Base-by-base conservation (phyloP, 2,113 vertebrate species). In the Forbesichthys papilliferus region DNA sequence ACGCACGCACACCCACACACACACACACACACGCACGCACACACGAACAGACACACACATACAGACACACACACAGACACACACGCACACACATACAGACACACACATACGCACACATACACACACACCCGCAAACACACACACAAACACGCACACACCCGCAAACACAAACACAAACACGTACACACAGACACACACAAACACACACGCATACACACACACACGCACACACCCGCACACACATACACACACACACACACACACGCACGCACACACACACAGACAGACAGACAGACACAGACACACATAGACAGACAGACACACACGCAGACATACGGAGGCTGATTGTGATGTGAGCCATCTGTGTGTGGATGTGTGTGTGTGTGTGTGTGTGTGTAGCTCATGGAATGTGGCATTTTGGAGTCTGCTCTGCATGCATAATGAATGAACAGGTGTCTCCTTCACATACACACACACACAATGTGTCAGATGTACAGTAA, bases 351-450 rank as follows among this genome's bases (percentile, higher is more conserved):
- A 18, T 1, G 14, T 9, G 51, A 11, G 27, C 47, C 49, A 47
- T 52, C n/a, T 52, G 62, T 65, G 64, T 66, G 64, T 54, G 51
- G 20, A 20, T 20, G 20, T 20, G 20, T 20, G 20, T 20, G 20
- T 20, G 20, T 66, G 51, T 66, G 49, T 66, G 49, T 18, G 36
- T 11, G 18, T 57, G n/a, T 57, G 55, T 27, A 57, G 10, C 20
- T 57, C 20, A 57, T 10, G 14, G 14, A 13, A 52, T 9, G 51
- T 52, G 11, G 11, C 51, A 13, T n/a, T n/a, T 13, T n/a, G 14
- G 51, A 52, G 14, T n/a, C 14, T 52, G 14, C 51, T 52, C 51
- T 52, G 51, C 51, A 52, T 52, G 51, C 51, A 52, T 52, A 52
- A 52, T 18, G 16, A 57, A 18, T 57, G 18, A 16, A 8, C 16